Evolutionary conservation across 2,113 vertebrate species (phyloP).

Genomic region (Nothocercus julius): DNA sequence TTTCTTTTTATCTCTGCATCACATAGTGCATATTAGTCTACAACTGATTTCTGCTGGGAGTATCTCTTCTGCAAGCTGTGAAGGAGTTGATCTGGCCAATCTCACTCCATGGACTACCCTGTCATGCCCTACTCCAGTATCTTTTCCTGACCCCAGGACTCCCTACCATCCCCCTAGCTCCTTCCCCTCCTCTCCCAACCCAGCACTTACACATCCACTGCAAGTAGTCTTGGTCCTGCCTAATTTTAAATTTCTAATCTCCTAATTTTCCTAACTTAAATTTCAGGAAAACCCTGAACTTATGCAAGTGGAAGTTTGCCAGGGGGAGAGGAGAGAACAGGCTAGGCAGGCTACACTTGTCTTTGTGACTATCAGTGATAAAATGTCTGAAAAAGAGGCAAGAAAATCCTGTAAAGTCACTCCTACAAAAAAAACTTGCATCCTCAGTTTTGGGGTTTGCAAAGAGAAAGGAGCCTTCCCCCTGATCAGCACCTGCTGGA

Average conservation of each 20-base stretch:
- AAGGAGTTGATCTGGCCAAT: not conserved
- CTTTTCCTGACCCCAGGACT: not conserved
- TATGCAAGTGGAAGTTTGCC: not conserved
- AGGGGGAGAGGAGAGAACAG: not conserved
- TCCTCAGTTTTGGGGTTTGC: not conserved
- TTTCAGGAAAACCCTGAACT: not conserved
- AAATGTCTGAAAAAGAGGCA: not conserved
- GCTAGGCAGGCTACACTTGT: not conserved
- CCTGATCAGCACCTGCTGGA: not conserved
- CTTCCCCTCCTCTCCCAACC: not conserved
- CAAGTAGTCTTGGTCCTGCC: not conserved
- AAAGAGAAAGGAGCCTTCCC: not conserved
- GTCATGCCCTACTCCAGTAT: not conserved
- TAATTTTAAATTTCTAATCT: not conserved
- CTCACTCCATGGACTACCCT: too few species aligned
- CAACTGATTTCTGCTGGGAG: not conserved
- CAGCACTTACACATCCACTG: conserved; percentile 8
- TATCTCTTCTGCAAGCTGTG: not conserved
- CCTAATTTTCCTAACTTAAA: not conserved
- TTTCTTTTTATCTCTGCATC: not conserved
- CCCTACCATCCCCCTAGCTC: not conserved
- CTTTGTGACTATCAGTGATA: not conserved
- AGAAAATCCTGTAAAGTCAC: not conserved
- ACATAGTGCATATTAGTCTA: not conserved
- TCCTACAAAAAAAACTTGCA: not conserved